Percentiles rank a stretch among this genome's conserved stretches.
Conservation (phyloP, 2,888 invertebrate genomes). For the Tetranychus piercei region DNA sequence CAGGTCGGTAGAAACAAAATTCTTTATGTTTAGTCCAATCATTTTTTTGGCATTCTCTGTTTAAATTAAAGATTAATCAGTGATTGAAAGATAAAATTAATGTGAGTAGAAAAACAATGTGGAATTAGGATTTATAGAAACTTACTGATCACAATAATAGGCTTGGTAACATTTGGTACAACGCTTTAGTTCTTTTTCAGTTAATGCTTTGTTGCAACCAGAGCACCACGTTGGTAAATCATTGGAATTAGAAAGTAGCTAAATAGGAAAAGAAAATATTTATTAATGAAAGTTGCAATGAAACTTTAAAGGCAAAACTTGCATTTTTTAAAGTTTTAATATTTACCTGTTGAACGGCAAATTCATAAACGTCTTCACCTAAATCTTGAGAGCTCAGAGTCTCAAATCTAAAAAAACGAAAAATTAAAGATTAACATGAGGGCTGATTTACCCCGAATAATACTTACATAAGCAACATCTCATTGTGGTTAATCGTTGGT, state of each 20-base stretch:
- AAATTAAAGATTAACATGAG: background rate
- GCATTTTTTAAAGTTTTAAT: background rate
- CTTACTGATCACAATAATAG: constrained; percentile 37
- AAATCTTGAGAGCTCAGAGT: constrained; percentile 23
- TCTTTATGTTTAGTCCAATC: constrained; percentile 32
- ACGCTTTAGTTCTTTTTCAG: constrained; percentile 31
- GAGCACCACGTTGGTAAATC: constrained; percentile 28
- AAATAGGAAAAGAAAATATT: background rate
- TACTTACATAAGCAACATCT: constrained; percentile 10
- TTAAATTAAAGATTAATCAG: background rate
- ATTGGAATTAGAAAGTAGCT: background rate
- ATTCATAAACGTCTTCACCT: constrained; percentile 32
- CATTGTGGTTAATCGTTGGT: background rate
- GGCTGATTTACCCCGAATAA: background rate
- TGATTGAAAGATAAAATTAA: background rate
- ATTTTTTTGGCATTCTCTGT: constrained; percentile 34
- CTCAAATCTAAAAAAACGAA: constrained; percentile 11
- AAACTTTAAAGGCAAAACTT: background rate
- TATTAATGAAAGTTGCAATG: background rate
- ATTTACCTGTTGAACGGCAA: constrained; percentile 30
- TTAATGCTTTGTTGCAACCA: constrained; percentile 32
- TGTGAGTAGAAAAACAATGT: background rate
- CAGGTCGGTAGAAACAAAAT: constrained; percentile 26
- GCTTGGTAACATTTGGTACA: constrained; percentile 36
- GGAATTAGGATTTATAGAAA: constrained; percentile 16